Conservation (phyloP, 2,113 vertebrate genomes). For the Cichladusa arquata region DNA sequence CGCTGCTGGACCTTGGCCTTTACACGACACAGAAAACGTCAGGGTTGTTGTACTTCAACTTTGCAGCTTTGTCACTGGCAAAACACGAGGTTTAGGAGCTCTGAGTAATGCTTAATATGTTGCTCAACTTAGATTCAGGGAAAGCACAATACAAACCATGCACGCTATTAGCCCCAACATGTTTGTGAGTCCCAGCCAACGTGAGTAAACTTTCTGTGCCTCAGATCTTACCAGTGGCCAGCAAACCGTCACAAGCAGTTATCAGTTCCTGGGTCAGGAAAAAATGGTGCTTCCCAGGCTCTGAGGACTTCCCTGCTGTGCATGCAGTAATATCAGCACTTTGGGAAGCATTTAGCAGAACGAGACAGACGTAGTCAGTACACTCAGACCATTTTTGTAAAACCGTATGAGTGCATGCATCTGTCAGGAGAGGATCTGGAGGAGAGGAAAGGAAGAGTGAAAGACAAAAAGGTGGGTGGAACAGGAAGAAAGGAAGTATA, state of each 20-base stretch:
- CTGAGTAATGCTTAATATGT: neutral
- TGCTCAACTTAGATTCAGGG: conserved; percentile 33
- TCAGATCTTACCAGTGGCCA: neutral
- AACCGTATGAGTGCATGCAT: neutral
- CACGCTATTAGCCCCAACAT: neutral
- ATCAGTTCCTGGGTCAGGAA: neutral
- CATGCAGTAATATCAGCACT: neutral
- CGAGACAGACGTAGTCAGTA: neutral
- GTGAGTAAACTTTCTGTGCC: neutral
- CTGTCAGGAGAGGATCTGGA: neutral
- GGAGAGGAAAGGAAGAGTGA: neutral
- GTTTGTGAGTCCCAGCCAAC: neutral
- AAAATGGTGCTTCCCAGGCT: neutral
- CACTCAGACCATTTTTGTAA: neutral
- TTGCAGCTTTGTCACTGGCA: conserved; percentile 9
- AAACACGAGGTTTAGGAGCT: neutral
- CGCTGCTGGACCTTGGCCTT: conserved; percentile 8
- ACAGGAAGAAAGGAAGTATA: neutral
- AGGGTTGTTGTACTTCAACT: neutral
- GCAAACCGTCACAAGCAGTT: neutral
- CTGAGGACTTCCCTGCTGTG: neutral
- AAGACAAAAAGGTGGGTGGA: neutral
- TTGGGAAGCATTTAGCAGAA: conserved; percentile 2
- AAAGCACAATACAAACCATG: neutral
- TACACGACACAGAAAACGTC: neutral